phyloP scores from a whole-genome alignment of 2,888 invertebrate genomes.

The Augochlorella aurata region DNA sequence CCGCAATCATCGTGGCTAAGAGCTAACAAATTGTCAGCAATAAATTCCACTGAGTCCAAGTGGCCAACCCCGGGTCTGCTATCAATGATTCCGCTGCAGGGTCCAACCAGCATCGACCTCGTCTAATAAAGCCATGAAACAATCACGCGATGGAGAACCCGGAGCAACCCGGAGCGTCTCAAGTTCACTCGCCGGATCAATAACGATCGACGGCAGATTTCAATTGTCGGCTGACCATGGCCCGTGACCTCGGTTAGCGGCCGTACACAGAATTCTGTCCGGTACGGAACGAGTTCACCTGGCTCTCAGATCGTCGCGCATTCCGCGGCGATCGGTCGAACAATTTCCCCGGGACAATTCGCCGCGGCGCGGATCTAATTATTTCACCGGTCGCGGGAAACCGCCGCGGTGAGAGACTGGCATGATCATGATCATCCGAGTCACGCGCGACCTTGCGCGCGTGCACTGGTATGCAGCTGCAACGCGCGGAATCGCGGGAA shows the following conservation, averaged over 20 bases:
- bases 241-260: background rate
- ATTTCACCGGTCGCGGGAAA: slow-evolving; percentile 11
- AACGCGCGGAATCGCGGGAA: slow-evolving; percentile 4
- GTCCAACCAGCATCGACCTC: background rate
- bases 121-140: slow-evolving; percentile 2
- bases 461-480: background rate
- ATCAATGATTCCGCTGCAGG: background rate
- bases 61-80: no score
- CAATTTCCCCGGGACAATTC: slow-evolving; percentile 29
- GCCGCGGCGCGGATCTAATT: background rate
- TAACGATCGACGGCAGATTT: background rate
- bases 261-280: background rate
- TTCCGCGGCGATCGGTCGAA: slow-evolving; percentile 20
- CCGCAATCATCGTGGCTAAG: no score
- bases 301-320: slow-evolving; percentile 16
- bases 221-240: background rate
- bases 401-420: background rate
- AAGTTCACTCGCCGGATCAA: background rate
- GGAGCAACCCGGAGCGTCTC: background rate
- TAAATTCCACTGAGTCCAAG: no score
- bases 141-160: background rate
- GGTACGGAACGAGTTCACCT: background rate
- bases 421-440: background rate
- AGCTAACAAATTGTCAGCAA: no score
- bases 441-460: slow-evolving; percentile 13